Evolutionary conservation across 1,140 invertebrate genomes (phyloP).

Genomic region (Drosophila lini): DNA sequence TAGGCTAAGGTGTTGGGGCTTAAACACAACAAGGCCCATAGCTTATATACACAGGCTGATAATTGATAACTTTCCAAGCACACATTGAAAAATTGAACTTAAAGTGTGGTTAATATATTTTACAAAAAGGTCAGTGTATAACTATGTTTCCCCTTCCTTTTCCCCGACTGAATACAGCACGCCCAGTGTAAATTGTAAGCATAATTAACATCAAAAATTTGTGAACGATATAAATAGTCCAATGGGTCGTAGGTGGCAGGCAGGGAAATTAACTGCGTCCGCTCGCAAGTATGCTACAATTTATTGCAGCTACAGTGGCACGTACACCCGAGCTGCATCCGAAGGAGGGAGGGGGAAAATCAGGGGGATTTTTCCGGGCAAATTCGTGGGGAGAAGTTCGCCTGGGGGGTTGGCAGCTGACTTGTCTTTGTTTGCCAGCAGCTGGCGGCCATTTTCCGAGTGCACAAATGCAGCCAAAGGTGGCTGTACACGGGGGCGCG

Average conservation of each 20-base stretch:
- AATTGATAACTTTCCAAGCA: constrained; percentile 20
- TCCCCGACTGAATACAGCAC: constrained; percentile 8
- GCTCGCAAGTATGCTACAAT: constrained; percentile 63
- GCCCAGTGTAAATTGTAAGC: constrained; percentile 21
- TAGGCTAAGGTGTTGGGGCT: constrained; percentile 19
- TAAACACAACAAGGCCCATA: constrained; percentile 36
- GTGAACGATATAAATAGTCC: constrained; percentile 51
- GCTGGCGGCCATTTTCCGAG: constrained; percentile 47
- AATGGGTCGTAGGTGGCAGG: constrained; percentile 44
- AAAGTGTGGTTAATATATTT: constrained; percentile 11
- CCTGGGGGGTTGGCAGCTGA: constrained; percentile 14
- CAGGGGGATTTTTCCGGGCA: constrained; percentile 15
- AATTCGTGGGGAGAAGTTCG: neutral
- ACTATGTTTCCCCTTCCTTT: neutral
- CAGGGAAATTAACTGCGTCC: constrained; percentile 57
- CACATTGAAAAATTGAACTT: constrained; percentile 14
- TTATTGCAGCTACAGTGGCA: constrained; percentile 63
- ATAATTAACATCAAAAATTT: constrained; percentile 58
- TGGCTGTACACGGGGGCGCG: constrained; percentile 3
- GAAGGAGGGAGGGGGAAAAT: constrained; percentile 9
- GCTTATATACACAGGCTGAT: constrained; percentile 36
- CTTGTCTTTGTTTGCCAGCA: constrained; percentile 49
- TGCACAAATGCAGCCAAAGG: constrained; percentile 39
- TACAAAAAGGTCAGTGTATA: constrained; percentile 18
- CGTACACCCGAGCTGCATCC: constrained; percentile 47